These are phyloP conservation scores for Podarcis raffonei DNA, from an alignment of 2,113 vertebrate species.

Conservation along the genomic window DNA sequence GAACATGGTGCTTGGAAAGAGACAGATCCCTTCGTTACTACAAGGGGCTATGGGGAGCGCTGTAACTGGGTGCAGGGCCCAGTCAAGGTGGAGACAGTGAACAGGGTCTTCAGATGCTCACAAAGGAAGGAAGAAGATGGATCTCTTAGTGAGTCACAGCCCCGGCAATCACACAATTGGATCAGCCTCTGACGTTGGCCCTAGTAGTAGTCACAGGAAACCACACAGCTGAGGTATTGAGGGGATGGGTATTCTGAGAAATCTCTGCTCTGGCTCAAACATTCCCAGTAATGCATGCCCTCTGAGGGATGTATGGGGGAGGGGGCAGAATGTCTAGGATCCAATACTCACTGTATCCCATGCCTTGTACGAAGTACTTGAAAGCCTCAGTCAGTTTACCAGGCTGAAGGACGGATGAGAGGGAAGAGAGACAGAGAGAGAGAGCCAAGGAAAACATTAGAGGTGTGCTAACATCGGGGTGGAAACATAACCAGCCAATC, in stretches of 20 bases:
- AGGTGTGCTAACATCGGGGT: neutral
- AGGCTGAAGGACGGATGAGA: conserved; percentile 48
- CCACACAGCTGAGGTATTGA: too few relatives aligned
- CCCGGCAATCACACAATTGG: neutral
- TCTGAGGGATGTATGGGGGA: neutral
- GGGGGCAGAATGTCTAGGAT: neutral
- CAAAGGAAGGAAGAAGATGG: neutral
- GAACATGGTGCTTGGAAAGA: neutral
- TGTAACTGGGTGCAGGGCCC: neutral
- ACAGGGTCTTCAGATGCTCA: neutral
- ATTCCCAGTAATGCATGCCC: neutral
- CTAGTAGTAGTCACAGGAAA: neutral
- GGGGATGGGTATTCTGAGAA: neutral
- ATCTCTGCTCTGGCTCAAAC: neutral
- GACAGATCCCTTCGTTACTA: neutral
- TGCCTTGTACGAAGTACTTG: conserved; percentile 92
- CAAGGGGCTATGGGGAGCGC: neutral
- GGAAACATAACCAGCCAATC: neutral
- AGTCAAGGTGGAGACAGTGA: neutral
- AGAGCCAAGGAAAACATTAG: neutral
- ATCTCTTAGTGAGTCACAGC: neutral
- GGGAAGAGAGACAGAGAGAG: neutral
- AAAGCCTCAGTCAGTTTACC: conserved; percentile 90
- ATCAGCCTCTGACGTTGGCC: too few relatives aligned
- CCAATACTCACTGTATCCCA: conserved; percentile 87